A percentile compares a stretch with the other conserved stretches of the same genome.
Evolutionary conservation across 2,113 vertebrate genomes (phyloP).

Genomic region (Tamias sibiricus): DNA sequence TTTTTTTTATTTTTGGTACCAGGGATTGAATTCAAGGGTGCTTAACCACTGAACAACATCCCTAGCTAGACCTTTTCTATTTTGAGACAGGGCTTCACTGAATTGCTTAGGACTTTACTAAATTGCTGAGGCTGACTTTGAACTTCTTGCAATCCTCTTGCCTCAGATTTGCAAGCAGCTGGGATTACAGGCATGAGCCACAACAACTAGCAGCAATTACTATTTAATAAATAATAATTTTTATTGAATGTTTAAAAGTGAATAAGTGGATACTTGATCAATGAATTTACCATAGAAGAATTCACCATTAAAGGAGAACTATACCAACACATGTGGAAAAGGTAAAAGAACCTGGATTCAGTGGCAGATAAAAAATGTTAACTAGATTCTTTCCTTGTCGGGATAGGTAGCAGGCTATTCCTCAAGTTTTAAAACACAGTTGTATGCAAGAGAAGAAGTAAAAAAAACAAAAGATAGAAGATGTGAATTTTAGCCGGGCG

Average conservation of each 20-base stretch:
- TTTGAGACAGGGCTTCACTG: too few species aligned
- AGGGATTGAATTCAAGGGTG: too few species aligned
- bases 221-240: conserved; percentile 42
- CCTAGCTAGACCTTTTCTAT: too few species aligned
- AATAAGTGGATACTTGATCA: not conserved
- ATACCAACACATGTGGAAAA: not conserved
- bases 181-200: too few species aligned
- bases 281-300: not conserved
- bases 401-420: rapidly evolving
- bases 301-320: not conserved
- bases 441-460: conserved; percentile 10
- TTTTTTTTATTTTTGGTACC: not conserved
- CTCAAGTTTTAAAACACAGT: not conserved
- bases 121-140: too few species aligned
- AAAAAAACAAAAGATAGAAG: not conserved
- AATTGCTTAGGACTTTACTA: too few species aligned
- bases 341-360: not conserved
- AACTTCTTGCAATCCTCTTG: too few species aligned
- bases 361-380: not conserved
- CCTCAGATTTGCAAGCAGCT: too few species aligned
- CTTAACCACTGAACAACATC: too few species aligned
- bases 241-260: conserved; percentile 35
- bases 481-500: not conserved
- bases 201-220: not conserved
- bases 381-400: not conserved